Evolutionary conservation across 2,888 invertebrate species (phyloP).

Genomic region (Busseola fusca): DNA sequence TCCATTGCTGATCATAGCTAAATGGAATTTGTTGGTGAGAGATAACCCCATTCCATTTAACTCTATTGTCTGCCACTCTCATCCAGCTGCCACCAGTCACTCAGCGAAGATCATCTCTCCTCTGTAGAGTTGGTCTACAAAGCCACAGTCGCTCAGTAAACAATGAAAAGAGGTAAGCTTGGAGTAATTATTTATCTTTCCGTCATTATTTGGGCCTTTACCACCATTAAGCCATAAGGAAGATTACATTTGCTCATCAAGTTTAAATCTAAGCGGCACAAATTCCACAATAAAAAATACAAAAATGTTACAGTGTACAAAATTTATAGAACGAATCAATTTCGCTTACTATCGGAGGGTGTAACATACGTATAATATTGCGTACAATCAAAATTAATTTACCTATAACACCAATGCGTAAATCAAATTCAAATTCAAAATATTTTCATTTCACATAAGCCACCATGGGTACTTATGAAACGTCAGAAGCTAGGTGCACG

Average conservation of each 20-base stretch:
- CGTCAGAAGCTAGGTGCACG: no score
- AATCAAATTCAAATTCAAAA: no score
- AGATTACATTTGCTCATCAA: not conserved
- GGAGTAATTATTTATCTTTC: not conserved
- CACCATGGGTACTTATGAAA: no score
- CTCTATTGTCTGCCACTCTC: not conserved
- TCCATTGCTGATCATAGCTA: not conserved
- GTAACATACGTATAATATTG: constrained; percentile 2
- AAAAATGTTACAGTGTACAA: not conserved
- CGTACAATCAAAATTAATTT: constrained; percentile 22
- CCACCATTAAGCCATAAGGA: not conserved
- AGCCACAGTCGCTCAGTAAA: not conserved
- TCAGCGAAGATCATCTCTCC: not conserved
- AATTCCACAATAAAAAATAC: constrained; percentile 18
- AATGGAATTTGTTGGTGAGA: no score
- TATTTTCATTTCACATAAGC: no score
- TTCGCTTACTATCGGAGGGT: constrained; percentile 13
- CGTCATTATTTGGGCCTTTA: not conserved
- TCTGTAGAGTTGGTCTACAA: not conserved
- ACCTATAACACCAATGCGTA: not conserved
- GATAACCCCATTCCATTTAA: not conserved
- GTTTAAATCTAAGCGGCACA: not conserved
- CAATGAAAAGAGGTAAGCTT: not conserved
- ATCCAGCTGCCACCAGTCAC: no score
- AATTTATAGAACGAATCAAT: constrained; percentile 40